phyloP scores from a whole-genome alignment of 2,113 vertebrate species.

The Rallus limicola region DNA sequence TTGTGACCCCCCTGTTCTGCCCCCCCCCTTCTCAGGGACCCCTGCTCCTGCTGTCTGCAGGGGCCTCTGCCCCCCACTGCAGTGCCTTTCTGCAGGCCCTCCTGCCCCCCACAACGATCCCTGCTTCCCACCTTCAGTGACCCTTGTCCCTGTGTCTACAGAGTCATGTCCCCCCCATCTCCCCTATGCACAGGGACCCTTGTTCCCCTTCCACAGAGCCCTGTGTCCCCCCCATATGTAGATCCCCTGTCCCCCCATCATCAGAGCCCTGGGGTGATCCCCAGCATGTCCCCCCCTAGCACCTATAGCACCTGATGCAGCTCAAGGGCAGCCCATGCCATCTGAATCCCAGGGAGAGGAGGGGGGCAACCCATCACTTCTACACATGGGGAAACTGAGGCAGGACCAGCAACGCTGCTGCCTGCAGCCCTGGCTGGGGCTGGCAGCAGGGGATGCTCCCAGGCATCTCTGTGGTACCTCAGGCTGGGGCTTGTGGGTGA shows the following conservation, averaged over 20 bases:
- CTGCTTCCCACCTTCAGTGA: not conserved
- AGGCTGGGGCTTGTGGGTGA: accelerated
- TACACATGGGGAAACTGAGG: not conserved
- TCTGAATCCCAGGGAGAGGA: not conserved
- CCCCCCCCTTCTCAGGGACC: not conserved
- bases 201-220: not conserved
- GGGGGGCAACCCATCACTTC: accelerated
- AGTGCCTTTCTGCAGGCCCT: not conserved
- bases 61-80: no score
- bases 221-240: not conserved
- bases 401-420: not conserved
- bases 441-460: accelerated
- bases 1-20: no score
- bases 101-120: not conserved
- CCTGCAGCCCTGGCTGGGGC: not conserved
- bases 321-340: not conserved
- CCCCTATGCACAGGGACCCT: not conserved
- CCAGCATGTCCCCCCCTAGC: not conserved
- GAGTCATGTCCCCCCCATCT: not conserved
- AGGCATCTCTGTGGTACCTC: not conserved
- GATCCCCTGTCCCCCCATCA: not conserved
- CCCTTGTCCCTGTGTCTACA: not conserved
- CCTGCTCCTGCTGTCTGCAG: not conserved
- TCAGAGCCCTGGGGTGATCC: not conserved
- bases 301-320: not conserved